Evolutionary conservation across 2,888 invertebrate genomes (phyloP).

Genomic region (Pollenia labialis): DNA sequence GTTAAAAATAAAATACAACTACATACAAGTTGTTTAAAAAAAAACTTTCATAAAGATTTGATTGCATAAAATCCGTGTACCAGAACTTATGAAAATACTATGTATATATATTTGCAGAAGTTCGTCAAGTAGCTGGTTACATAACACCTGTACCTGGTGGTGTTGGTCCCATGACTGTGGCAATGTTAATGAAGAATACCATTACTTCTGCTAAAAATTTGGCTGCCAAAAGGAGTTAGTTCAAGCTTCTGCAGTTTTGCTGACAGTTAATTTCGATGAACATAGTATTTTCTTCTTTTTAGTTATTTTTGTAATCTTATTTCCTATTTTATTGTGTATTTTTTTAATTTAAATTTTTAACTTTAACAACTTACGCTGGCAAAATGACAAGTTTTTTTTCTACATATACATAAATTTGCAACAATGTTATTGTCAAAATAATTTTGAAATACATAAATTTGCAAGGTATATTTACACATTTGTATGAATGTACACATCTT

Average conservation of each 20-base stretch:
- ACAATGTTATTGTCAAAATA: background rate
- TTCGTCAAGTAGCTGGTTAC: constrained; percentile 91
- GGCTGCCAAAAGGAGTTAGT: constrained; percentile 47
- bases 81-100: background rate
- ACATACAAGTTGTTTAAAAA: too few relatives aligned
- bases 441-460: too few relatives aligned
- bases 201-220: constrained; percentile 88
- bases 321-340: constrained; percentile 15
- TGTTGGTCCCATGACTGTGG: constrained; percentile 97
- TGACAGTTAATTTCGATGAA: constrained; percentile 31
- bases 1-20: too few relatives aligned
- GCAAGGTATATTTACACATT: too few relatives aligned
- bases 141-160: constrained; percentile 97
- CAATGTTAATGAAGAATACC: constrained; percentile 96
- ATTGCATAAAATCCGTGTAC: background rate
- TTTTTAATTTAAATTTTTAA: background rate
- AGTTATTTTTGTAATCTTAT: constrained; percentile 35
- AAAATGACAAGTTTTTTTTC: too few relatives aligned
- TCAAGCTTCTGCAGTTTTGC: background rate
- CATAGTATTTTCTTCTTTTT: constrained; percentile 61
- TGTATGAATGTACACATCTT: too few relatives aligned
- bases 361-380: too few relatives aligned
- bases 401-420: too few relatives aligned
- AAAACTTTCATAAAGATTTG: too few relatives aligned
- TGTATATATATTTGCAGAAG: constrained; percentile 85